Evolutionary conservation across 37 sponge, comb jelly and placozoan genomes (phyloP), one percentile per base, ranked within the genome.

Genomic region (Mnemiopsis leidyi): DNA sequence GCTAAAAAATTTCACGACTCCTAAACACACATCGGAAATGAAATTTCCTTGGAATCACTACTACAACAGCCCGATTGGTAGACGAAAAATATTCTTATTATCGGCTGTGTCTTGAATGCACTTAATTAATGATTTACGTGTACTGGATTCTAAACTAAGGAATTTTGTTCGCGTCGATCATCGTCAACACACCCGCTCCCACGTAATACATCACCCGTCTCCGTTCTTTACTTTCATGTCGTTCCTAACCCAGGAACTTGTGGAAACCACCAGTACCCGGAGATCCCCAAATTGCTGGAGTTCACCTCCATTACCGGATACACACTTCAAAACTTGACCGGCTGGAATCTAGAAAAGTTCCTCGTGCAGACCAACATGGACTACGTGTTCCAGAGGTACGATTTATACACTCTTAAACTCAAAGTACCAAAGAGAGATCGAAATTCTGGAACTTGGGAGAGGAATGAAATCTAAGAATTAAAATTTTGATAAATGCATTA

Each of bases 291-390:
- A 3, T 3, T 85, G 48, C 29, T 85, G 29, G 90, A 85, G 30
- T 85, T 85, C 90, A 40, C 48, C 25, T 38, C 90, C 28, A 38
- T 85, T 40, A 36, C 48, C 61, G 90, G 90, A 3, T 85, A 85
- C 61, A 39, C n/a, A 16, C 48, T 85, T 24, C 90, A 85, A 61
- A 85, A 85, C 61, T 37, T 85, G 90, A 85, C 90, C 1, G 90
- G 90, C 25, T 85, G 90, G 90, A 85, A 85, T 39, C 26, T 85
- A 37, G 90, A 85, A 29, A 38, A 40, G 90, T 85, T 85, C 48
- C 29, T 85, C 2, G 40, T 85, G 25, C 90, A 85, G 61, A 85
- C 90, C 90, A 85, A 85, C 61, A 38, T 40, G 40, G 21, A 37
- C 9, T 85, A 85, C 90, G 30, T 85, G 26, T 85, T 85, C 35